A percentile compares a stretch with the other conserved stretches of the same genome.
Evolutionary conservation across 2,113 vertebrate species (phyloP).

Genomic region (Pangasianodon gigas): DNA sequence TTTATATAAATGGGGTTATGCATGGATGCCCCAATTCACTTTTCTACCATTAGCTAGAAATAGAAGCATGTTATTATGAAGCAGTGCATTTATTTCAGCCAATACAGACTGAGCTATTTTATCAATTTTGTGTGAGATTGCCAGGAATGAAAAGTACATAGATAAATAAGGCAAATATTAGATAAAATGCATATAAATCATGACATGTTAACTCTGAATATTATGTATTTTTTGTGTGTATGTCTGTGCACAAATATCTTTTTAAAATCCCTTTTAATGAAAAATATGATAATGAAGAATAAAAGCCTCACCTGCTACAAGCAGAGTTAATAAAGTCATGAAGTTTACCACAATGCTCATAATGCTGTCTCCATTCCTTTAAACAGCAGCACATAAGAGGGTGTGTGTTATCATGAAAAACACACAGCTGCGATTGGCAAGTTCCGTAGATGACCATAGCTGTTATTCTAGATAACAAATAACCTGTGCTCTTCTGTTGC

Average conservation of each 20-base stretch:
- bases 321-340: slow-evolving; percentile 35
- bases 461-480: background rate
- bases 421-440: background rate
- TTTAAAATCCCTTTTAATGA: slow-evolving; percentile 18
- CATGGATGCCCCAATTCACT: slow-evolving; percentile 9
- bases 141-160: slow-evolving; percentile 18
- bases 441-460: background rate
- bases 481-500: background rate
- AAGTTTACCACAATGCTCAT: slow-evolving; percentile 1
- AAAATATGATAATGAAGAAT: slow-evolving; percentile 38
- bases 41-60: slow-evolving; percentile 2
- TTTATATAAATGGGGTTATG: slow-evolving; percentile 3
- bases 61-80: background rate
- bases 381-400: background rate
- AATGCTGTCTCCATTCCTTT: background rate
- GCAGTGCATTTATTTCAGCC: slow-evolving; percentile 6
- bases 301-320: slow-evolving; percentile 39
- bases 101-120: background rate
- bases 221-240: background rate
- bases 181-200: slow-evolving; percentile 23
- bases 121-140: slow-evolving; percentile 15
- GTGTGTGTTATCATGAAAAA: background rate
- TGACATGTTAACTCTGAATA: background rate
- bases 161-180: slow-evolving; percentile 4
- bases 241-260: background rate